Percentiles rank a stretch among this genome's conserved stretches.
Conservation (phyloP, 2,888 invertebrate species). For the Orgyia antiqua region DNA sequence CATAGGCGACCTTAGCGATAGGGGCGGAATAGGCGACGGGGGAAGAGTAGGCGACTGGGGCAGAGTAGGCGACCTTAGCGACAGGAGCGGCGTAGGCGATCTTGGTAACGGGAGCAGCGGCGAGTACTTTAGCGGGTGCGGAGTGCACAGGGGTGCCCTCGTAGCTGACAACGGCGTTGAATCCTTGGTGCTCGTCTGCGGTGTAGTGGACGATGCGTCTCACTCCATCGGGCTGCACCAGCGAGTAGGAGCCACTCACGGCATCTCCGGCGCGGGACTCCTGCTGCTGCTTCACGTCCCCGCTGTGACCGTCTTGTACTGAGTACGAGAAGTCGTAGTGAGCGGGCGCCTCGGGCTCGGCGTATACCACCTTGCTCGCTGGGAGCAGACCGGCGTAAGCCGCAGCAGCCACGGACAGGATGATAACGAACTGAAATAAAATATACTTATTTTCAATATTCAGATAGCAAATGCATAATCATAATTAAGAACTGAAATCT, state of each 20-base stretch:
- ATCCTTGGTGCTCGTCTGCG: constrained; percentile 59
- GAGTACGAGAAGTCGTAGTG: constrained; percentile 67
- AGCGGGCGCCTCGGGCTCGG: constrained; percentile 53
- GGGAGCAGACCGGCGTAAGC: constrained; percentile 44
- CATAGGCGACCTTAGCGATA: constrained; percentile 13
- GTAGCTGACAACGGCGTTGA: constrained; percentile 66
- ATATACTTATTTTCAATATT: too few relatives aligned
- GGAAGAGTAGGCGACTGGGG: constrained; percentile 28
- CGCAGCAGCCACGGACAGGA: constrained; percentile 42
- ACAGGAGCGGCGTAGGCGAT: constrained; percentile 38
- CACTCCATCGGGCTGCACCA: constrained; percentile 69
- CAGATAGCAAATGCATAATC: neutral
- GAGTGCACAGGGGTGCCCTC: constrained; percentile 49
- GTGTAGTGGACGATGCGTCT: constrained; percentile 67
- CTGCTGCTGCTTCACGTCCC: constrained; percentile 68
- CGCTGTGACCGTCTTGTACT: constrained; percentile 61
- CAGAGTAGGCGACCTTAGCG: constrained; percentile 21
- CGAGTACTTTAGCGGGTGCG: constrained; percentile 31
- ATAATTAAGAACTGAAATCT: neutral
- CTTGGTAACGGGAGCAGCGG: constrained; percentile 27
- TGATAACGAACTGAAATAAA: constrained; percentile 33
- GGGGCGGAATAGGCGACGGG: constrained; percentile 26
- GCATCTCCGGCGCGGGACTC: constrained; percentile 61
- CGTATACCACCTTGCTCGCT: constrained; percentile 46
- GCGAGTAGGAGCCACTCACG: constrained; percentile 67